Conservation (phyloP, 2,113 vertebrate genomes). For the Chinchilla lanigera region DNA sequence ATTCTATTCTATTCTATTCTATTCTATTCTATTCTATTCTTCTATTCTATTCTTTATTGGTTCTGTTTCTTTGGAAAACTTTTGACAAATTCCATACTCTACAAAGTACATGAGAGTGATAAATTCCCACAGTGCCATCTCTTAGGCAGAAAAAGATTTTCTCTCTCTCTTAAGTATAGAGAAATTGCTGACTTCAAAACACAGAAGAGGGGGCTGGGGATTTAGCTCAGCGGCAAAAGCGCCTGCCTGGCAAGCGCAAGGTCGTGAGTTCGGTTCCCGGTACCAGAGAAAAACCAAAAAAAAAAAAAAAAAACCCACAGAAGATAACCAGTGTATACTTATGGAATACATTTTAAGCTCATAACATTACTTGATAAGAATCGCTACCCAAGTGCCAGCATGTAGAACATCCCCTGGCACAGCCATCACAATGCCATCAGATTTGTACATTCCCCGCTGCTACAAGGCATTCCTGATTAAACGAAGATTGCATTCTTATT, state of each 20-base stretch:
- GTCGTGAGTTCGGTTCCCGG: too few relatives aligned
- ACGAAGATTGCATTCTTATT: constrained; percentile 51
- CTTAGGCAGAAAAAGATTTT: not conserved
- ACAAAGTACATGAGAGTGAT: not conserved
- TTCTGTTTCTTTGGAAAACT: not conserved
- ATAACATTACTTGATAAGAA: not conserved
- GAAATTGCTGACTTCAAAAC: not conserved
- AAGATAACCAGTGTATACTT: not conserved
- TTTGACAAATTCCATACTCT: not conserved
- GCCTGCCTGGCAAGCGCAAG: too few relatives aligned
- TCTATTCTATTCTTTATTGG: too few relatives aligned
- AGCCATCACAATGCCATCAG: not conserved
- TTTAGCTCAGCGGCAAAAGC: too few relatives aligned
- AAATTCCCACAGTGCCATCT: not conserved
- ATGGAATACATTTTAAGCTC: not conserved
- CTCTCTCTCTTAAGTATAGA: not conserved
- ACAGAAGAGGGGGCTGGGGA: too few relatives aligned
- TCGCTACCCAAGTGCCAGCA: not conserved
- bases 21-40: not conserved
- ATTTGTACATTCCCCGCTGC: not conserved
- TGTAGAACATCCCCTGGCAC: not conserved
- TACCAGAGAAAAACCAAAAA: too few relatives aligned
- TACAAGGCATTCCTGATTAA: constrained; percentile 34
- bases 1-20: not conserved
- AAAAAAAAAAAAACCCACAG: too few relatives aligned